Conservation (phyloP, 2,888 invertebrate species). For the Osmoderma eremita region DNA sequence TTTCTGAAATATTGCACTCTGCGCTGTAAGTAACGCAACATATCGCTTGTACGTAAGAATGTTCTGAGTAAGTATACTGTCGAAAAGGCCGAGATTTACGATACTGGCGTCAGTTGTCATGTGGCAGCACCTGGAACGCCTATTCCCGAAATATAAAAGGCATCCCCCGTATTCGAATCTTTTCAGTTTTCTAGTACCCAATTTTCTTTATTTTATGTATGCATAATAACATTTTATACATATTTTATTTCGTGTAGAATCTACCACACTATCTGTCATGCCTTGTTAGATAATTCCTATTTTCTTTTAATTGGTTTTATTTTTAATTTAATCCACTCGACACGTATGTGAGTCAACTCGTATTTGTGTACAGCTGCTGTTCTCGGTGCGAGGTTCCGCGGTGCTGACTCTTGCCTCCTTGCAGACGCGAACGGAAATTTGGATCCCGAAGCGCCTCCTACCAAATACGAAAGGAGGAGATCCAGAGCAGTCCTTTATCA, state of each 20-base stretch:
- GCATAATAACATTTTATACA: too few species aligned
- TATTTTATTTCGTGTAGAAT: neutral
- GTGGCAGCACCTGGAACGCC: too few species aligned
- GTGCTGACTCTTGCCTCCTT: constrained; percentile 82
- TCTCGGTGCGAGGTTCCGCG: constrained; percentile 81
- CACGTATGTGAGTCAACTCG: constrained; percentile 44
- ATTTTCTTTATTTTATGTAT: too few species aligned
- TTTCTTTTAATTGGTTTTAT: neutral
- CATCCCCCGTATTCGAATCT: too few species aligned
- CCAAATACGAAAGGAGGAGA: constrained; percentile 90
- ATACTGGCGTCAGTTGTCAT: too few species aligned
- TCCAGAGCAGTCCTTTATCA: constrained; percentile 96
- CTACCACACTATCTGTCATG: neutral
- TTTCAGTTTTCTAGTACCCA: too few species aligned
- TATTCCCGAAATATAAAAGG: too few species aligned
- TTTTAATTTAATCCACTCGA: constrained; percentile 22
- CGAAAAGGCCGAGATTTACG: too few species aligned
- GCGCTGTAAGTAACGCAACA: too few species aligned
- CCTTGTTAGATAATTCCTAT: neutral
- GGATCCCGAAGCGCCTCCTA: constrained; percentile 78
- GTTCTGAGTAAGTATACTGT: too few species aligned
- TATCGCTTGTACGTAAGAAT: too few species aligned
- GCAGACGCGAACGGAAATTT: constrained; percentile 83
- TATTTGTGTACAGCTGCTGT: constrained; percentile 73
- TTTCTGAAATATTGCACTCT: too few species aligned